A percentile compares a stretch with the other conserved stretches of the same genome.
Conservation (phyloP, 1,140 invertebrate species). For the Ectropis grisescens region DNA sequence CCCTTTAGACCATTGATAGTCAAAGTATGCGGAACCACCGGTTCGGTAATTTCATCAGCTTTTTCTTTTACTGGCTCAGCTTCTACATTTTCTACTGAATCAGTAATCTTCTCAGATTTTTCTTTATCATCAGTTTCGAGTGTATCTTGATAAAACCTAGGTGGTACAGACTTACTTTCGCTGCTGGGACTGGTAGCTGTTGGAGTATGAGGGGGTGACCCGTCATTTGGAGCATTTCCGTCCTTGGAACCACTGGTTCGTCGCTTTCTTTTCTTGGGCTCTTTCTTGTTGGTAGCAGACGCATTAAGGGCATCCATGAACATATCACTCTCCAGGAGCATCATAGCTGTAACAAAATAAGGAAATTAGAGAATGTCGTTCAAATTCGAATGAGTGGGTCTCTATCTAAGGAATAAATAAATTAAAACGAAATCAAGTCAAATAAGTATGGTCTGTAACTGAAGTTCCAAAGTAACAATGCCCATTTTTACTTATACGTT, state of each 20-base stretch:
- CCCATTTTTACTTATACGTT: no score
- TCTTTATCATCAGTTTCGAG: slow-evolving; percentile 77
- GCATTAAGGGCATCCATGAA: slow-evolving; percentile 92
- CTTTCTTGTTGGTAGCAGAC: slow-evolving; percentile 80
- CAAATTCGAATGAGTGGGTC: no score
- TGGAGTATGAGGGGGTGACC: slow-evolving; percentile 48
- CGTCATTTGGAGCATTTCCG: slow-evolving; percentile 65
- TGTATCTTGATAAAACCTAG: slow-evolving; percentile 94
- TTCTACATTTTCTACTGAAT: slow-evolving; percentile 23
- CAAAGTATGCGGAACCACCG: slow-evolving; percentile 36
- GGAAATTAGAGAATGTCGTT: no score
- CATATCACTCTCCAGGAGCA: slow-evolving; percentile 89
- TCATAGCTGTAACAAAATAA: slow-evolving; percentile 77
- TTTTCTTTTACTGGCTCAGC: slow-evolving; percentile 57
- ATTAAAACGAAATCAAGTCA: no score
- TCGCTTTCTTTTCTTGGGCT: slow-evolving; percentile 83
- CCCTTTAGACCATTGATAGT: slow-evolving; percentile 72
- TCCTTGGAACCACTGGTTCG: slow-evolving; percentile 76
- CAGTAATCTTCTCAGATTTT: slow-evolving; percentile 26
- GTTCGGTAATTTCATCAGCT: slow-evolving; percentile 65
- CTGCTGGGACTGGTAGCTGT: slow-evolving; percentile 41
- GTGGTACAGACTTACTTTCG: slow-evolving; percentile 71
- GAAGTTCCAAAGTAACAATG: no score
- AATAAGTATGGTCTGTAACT: no score
- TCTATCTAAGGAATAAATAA: no score